Percentiles rank a stretch among this genome's conserved stretches.
phyloP scores from a whole-genome alignment of 2,797 vertebrate species.

The Lepus townsendii region DNA sequence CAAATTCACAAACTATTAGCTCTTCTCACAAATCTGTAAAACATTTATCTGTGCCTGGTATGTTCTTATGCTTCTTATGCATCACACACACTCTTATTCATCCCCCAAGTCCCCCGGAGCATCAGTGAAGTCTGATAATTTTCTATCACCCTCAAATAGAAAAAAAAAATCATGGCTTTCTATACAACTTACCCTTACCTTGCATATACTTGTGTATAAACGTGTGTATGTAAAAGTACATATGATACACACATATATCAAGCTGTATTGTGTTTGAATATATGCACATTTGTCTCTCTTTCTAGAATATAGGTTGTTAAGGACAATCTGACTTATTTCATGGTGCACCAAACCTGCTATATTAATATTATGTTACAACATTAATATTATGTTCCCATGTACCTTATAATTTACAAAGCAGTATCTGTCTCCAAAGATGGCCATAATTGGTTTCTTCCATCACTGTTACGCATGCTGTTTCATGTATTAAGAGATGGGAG shows the following conservation, averaged over 20 bases:
- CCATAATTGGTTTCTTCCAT: background rate
- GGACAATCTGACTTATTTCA: constrained; percentile 10
- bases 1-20: background rate
- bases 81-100: background rate
- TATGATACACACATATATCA: background rate
- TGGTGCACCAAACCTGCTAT: background rate
- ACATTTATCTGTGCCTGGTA: background rate
- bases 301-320: background rate
- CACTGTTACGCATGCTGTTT: background rate
- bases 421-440: background rate
- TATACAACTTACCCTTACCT: background rate
- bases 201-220: background rate
- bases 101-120: background rate
- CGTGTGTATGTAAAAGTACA: background rate
- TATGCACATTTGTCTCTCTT: background rate
- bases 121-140: constrained; percentile 11
- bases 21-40: background rate
- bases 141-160: background rate
- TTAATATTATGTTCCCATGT: background rate
- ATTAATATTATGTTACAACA: background rate
- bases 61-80: background rate
- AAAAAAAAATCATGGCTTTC: background rate
- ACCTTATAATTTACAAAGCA: background rate
- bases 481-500: background rate
- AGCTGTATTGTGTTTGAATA: background rate